Evolutionary conservation across 1,140 invertebrate genomes (phyloP), one percentile per base, ranked within the genome.

Genomic region (Solen grandis): DNA sequence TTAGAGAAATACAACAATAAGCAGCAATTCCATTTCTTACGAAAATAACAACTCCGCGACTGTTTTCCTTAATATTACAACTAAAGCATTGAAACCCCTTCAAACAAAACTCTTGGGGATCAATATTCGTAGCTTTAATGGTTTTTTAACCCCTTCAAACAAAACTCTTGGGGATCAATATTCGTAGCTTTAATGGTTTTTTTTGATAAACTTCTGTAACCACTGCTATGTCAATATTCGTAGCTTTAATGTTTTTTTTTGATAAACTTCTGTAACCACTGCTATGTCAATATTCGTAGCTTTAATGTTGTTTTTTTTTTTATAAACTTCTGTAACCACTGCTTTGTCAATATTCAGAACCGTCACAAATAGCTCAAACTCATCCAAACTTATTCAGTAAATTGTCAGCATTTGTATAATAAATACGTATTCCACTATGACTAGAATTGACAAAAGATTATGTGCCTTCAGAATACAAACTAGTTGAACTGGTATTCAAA

Each of bases 341-440:
- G 10, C 57, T 10, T 22, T 22, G 22, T 59, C 57, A 13, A 59
- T 22, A 25, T 59, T 25, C 8, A 22, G n/a, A 19, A 59, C n/a
- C 29, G 25, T 22, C 22, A 59, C 29, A 8, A 59, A 10, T 10
- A 59, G n/a, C 29, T 59, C 57, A 14, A 59, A 59, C 29, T 59
- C 57, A 22, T 59, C 57, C 8, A n/a, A 10, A 14, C 25, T 59
- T 59, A 25, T 59, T 59, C 57, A 59, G 29, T 27, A 59, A 59
- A 59, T 59, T 59, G 57, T 59, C 57, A 59, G 57, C 57, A 22
- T 59, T 59, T 14, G 57, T 59, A 25, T 59, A 59, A 22, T 59
- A 59, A 10, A 59, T 10, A 14, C 29, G 10, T 25, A 59, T 13
- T 13, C 29, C 25, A 59, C n/a, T n/a, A n/a, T n/a, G n/a, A n/a